Percentiles rank a stretch among this genome's conserved stretches.
phyloP scores from a whole-genome alignment of 1,140 invertebrate species.

The Drosophila sp. region DNA sequence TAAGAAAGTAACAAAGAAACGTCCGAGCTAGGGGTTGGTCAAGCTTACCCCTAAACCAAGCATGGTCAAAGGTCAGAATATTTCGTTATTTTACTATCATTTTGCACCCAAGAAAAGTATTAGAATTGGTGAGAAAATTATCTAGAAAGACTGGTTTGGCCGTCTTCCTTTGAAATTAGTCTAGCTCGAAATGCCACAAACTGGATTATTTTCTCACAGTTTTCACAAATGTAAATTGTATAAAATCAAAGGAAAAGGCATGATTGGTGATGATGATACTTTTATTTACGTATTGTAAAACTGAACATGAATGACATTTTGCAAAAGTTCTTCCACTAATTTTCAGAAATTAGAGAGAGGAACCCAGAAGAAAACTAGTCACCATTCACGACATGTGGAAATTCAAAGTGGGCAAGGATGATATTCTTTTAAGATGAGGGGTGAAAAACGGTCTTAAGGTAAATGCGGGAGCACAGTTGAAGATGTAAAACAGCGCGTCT shows the following conservation, averaged over 20 bases:
- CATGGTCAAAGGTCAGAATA: slow-evolving; percentile 14
- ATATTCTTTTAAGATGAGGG: too few relatives aligned
- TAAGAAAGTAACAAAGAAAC: background rate
- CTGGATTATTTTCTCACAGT: slow-evolving; percentile 45
- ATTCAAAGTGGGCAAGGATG: too few relatives aligned
- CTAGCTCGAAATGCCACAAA: slow-evolving; percentile 32
- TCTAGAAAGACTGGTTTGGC: slow-evolving; percentile 60
- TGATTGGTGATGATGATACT: too few relatives aligned
- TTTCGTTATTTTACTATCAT: slow-evolving; percentile 49
- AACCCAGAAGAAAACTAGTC: too few relatives aligned
- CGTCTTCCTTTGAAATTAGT: background rate
- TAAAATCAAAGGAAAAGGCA: background rate
- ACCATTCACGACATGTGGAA: too few relatives aligned
- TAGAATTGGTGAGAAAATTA: slow-evolving; percentile 56
- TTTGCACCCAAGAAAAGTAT: slow-evolving; percentile 56
- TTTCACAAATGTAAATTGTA: background rate
- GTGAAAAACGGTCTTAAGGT: background rate
- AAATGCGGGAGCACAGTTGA: background rate
- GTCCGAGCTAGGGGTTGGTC: slow-evolving; percentile 31
- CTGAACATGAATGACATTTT: too few relatives aligned
- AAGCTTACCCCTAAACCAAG: slow-evolving; percentile 12
- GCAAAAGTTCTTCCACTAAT: too few relatives aligned
- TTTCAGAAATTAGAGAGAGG: too few relatives aligned
- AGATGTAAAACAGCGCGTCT: background rate
- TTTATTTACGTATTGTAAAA: too few relatives aligned